These are phyloP conservation scores for Laticauda colubrina DNA, from an alignment of 2,113 vertebrate species.

Conservation along the genomic window DNA sequence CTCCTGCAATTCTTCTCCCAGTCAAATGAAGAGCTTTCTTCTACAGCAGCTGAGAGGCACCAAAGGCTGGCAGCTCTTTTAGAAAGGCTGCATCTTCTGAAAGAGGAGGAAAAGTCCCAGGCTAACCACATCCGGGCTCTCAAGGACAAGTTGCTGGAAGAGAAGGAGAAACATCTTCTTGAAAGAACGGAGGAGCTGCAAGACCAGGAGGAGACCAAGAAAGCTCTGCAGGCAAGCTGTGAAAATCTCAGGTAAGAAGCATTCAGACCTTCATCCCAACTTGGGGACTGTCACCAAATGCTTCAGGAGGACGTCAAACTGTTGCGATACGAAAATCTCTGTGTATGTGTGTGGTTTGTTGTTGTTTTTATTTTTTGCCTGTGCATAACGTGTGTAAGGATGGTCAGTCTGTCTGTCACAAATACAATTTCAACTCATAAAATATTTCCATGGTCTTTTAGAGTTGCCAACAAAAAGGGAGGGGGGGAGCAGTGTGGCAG, in stretches of 20 bases:
- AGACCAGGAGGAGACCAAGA: slow-evolving; percentile 35
- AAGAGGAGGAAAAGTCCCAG: slow-evolving; percentile 49
- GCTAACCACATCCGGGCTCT: slow-evolving; percentile 53
- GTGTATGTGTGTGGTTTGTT: not conserved
- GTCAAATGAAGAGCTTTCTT: slow-evolving; percentile 64
- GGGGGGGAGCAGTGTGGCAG: no score
- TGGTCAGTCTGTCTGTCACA: not conserved
- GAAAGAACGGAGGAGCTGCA: not conserved
- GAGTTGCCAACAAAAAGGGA: no score
- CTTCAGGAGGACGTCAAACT: not conserved
- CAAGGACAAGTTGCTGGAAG: slow-evolving; percentile 61
- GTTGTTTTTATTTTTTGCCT: not conserved
- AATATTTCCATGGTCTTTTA: no score
- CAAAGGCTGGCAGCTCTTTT: slow-evolving; percentile 46
- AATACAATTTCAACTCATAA: no score
- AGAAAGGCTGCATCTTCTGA: slow-evolving; percentile 59
- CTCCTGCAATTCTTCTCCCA: slow-evolving; percentile 14
- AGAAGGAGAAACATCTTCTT: slow-evolving; percentile 52
- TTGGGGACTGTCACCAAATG: not conserved
- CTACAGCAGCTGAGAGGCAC: slow-evolving; percentile 58
- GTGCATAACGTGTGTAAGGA: not conserved
- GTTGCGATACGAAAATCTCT: not conserved
- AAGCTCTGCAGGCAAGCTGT: slow-evolving; percentile 50
- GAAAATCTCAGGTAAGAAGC: slow-evolving; percentile 62
- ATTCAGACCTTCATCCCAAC: not conserved